phyloP scores from a whole-genome alignment of 2,113 vertebrate species.

The Atrichornis clamosus region DNA sequence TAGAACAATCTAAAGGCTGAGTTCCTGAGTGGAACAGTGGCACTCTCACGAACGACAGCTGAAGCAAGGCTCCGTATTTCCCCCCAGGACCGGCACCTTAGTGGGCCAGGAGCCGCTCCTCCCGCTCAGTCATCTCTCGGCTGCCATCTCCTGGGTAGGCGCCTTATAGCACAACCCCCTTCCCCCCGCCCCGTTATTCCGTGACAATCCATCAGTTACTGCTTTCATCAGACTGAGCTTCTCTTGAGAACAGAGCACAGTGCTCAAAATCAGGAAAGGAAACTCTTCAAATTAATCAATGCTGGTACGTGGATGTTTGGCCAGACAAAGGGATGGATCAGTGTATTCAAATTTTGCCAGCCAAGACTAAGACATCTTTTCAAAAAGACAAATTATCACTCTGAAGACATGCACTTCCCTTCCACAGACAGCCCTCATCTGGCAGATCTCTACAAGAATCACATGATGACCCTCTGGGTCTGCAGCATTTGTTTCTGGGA shows the following conservation, averaged over 20 bases:
- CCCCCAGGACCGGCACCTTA: neutral
- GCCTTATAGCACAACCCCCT: neutral
- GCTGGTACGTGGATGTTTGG: rapidly evolving
- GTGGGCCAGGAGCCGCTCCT: rapidly evolving
- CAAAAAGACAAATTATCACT: neutral
- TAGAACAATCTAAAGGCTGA: neutral
- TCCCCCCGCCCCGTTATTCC: rapidly evolving
- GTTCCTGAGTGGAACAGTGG: neutral
- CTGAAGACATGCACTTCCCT: neutral
- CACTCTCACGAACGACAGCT: rapidly evolving
- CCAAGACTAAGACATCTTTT: neutral
- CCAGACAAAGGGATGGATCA: neutral
- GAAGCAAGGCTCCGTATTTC: rapidly evolving
- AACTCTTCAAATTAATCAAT: neutral
- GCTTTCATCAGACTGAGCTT: neutral
- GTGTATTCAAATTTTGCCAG: neutral
- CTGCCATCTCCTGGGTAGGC: conserved; percentile 50
- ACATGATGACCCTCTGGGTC: neutral
- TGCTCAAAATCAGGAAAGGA: neutral
- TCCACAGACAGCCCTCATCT: neutral
- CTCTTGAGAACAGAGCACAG: neutral
- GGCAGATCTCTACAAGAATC: neutral
- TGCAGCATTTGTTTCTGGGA: neutral
- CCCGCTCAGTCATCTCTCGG: neutral
- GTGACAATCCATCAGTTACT: neutral